Base-by-base conservation (phyloP, 1,140 invertebrate species). In the Lepidurus apus region DNA sequence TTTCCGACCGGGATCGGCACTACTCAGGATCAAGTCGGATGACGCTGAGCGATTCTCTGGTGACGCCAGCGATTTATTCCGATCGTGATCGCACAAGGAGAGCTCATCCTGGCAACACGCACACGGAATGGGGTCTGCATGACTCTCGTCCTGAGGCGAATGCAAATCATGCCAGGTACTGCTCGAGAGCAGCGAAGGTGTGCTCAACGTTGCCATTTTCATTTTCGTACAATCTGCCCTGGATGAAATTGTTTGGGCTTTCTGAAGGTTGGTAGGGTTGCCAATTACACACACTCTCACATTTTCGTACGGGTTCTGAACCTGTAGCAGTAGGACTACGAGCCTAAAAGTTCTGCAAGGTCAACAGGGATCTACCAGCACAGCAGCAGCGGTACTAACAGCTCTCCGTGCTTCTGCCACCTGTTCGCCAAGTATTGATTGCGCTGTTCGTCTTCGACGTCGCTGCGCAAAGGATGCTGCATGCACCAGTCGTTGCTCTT, bases 381-480 rank as follows among this genome's bases (percentile, higher is more conserved):
- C 53, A 65, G 13, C 53, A 65, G 53, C 53, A 65, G 53, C 53
- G 21, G 53, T 21, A 65, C 53, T 65, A 65, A 65, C 17, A 65
- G n/a, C 53, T 21, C 53, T 65, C 53, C 17, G 17, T 65, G 53
- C 21, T 65, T 21, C 53, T 65, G 53, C 53, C 53, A 65, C 53
- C 53, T 65, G 53, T 65, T 65, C 53, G n/a, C 53, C 21, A 65
- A 65, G 53, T 65, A 65, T 65, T 65, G 53, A 65, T 65, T 65
- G 53, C 53, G 53, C 53, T 65, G 6, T 13, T 13, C 7, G 53
- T 34, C 53, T n/a, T 7, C 4, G 53, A 65, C 17, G 17, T 65
- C 53, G 53, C 53, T 65, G 53, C 53, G 53, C 53, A 65, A 65
- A 65, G 53, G 53, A 65, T 65, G 53, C 53, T 65, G 53, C 53